Evolutionary conservation across 1,140 invertebrate genomes (phyloP).

Genomic region (Trigoniulus corallinus): DNA sequence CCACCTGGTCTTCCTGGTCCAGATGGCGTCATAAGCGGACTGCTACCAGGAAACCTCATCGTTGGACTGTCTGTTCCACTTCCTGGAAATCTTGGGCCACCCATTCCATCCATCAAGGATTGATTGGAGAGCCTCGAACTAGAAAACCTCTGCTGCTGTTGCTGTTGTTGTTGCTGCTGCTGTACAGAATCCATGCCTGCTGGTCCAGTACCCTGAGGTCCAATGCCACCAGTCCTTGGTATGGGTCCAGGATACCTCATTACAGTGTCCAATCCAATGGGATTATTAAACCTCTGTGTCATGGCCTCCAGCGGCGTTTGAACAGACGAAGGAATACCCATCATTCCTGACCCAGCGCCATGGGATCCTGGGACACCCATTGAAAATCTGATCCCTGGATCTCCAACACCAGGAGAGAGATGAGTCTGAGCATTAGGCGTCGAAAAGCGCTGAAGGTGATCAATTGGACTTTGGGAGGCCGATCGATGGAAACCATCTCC

Average conservation of each 20-base stretch:
- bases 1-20: not conserved
- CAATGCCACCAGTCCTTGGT: conserved; percentile 10
- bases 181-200: too few species aligned
- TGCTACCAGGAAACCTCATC: conserved; percentile 1
- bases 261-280: conserved; percentile 13
- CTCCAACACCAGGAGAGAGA: conserved; percentile 7
- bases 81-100: not conserved
- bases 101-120: not conserved
- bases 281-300: conserved; percentile 9
- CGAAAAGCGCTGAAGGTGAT: conserved; percentile 13
- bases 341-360: not conserved
- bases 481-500: not conserved
- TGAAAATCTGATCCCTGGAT: conserved; percentile 10
- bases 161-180: too few species aligned
- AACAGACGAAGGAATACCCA: not conserved
- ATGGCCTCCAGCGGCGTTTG: conserved; percentile 2
- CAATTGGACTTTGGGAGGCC: conserved; percentile 1
- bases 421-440: conserved; percentile 13
- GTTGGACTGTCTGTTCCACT: too few species aligned
- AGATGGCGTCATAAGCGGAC: not conserved
- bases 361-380: not conserved
- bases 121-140: not conserved
- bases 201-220: conserved; percentile 8
- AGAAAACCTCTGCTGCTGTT: conserved; percentile 5
- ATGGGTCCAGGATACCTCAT: conserved; percentile 14